phyloP scores from a whole-genome alignment of 2,888 invertebrate genomes.

The Amphipyra berbera region DNA sequence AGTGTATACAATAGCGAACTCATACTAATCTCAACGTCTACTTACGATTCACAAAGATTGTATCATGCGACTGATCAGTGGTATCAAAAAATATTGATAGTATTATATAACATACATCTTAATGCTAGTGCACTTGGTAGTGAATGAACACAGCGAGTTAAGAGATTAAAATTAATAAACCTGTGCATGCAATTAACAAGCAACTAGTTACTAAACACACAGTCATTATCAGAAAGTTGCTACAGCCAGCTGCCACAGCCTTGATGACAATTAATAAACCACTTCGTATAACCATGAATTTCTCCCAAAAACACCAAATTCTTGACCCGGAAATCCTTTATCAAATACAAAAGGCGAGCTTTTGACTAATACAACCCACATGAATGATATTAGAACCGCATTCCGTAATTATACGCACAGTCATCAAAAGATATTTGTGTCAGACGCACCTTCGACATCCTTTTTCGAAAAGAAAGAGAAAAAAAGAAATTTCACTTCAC shows the following conservation, averaged over 20 bases:
- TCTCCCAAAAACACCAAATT: conserved; percentile 13
- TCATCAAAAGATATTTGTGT: conserved; percentile 75
- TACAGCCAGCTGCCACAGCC: background rate
- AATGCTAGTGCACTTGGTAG: no score
- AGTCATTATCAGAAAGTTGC: no score
- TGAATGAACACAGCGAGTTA: no score
- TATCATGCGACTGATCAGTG: no score
- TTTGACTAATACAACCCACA: conserved; percentile 30
- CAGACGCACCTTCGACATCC: conserved; percentile 80
- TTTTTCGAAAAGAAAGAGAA: conserved; percentile 77
- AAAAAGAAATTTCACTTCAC: conserved; percentile 83
- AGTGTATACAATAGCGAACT: no score
- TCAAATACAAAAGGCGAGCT: conserved; percentile 6
- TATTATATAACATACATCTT: no score
- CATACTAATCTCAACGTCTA: no score
- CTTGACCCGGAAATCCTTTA: conserved; percentile 22
- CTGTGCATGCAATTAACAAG: no score
- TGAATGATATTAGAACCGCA: conserved; percentile 47
- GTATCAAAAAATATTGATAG: no score
- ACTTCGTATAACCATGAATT: conserved; percentile 9
- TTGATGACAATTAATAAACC: background rate
- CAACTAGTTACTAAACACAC: no score
- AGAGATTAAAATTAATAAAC: no score
- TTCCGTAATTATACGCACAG: conserved; percentile 51
- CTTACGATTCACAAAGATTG: no score